Conservation (phyloP, 2,113 vertebrate genomes). For the Bombycilla garrulus region DNA sequence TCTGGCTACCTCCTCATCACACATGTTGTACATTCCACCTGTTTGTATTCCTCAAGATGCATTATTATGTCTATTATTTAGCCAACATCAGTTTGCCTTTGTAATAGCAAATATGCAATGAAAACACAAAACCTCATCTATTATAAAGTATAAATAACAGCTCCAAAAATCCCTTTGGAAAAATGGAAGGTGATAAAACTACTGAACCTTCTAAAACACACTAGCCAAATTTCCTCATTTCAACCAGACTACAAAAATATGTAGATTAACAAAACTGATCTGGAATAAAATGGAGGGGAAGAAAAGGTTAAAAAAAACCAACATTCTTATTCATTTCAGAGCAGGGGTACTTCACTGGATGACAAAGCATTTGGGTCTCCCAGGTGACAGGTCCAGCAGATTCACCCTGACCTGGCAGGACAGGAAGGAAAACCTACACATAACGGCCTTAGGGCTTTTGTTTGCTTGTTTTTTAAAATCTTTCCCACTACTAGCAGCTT, state of each 20-base stretch:
- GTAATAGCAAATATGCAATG: not conserved
- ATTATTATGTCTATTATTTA: not conserved
- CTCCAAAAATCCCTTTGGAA: not conserved
- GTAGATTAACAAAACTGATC: not conserved
- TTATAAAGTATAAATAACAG: not conserved
- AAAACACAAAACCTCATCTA: not conserved
- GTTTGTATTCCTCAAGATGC: not conserved
- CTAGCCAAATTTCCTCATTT: not conserved
- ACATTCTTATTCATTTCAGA: not conserved
- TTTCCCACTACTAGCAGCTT: not conserved
- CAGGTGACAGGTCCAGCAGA: not conserved
- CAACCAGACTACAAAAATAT: not conserved
- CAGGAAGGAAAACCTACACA: not conserved
- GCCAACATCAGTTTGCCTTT: not conserved
- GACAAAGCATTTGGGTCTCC: not conserved
- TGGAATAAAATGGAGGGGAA: not conserved
- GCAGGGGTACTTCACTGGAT: not conserved
- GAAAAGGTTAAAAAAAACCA: not conserved
- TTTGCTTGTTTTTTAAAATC: not conserved
- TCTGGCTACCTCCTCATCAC: not conserved
- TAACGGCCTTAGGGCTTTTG: not conserved
- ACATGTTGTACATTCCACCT: not conserved
- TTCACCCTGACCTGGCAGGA: not conserved
- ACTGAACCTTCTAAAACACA: not conserved
- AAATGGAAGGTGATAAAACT: not conserved